Conservation (phyloP, 2,113 vertebrate species). For the Thalassoma bifasciatum region DNA sequence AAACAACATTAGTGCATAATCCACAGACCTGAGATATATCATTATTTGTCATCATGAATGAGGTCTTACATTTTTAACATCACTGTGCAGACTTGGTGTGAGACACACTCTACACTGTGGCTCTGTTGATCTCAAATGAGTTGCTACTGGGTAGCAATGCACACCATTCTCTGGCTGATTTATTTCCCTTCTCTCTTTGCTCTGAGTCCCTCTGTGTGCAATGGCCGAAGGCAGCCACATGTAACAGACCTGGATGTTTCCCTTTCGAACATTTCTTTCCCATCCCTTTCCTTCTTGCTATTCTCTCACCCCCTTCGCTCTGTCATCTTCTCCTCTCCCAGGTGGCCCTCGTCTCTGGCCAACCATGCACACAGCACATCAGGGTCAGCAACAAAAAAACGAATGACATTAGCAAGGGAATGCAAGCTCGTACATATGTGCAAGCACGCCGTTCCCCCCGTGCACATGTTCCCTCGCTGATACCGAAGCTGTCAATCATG, state of each 20-base stretch:
- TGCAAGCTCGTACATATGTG: slow-evolving; percentile 41
- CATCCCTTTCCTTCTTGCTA: neutral
- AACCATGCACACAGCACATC: slow-evolving; percentile 62
- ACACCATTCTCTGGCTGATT: slow-evolving; percentile 73
- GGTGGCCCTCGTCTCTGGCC: slow-evolving; percentile 68
- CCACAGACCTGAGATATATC: too few relatives aligned
- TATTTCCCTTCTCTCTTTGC: slow-evolving; percentile 43
- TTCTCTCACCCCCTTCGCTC: neutral
- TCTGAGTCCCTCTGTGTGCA: slow-evolving; percentile 33
- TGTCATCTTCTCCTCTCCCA: slow-evolving; percentile 21
- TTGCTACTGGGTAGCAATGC: slow-evolving; percentile 52
- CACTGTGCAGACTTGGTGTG: neutral
- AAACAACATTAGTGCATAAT: too few relatives aligned
- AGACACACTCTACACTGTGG: slow-evolving; percentile 9
- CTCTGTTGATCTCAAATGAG: slow-evolving; percentile 52
- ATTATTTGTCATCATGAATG: too few relatives aligned
- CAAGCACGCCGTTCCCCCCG: slow-evolving; percentile 38
- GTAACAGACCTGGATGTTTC: slow-evolving; percentile 39
- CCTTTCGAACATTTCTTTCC: neutral
- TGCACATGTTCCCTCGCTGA: slow-evolving; percentile 46
- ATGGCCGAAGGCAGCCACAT: slow-evolving; percentile 34
- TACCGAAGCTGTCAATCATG: slow-evolving; percentile 74
- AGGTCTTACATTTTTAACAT: too few relatives aligned
- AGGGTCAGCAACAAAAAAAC: slow-evolving; percentile 67
- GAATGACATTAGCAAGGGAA: slow-evolving; percentile 68